Evolutionary conservation across 2,888 invertebrate species (phyloP).

Genomic region (Leistus spinibarbis): DNA sequence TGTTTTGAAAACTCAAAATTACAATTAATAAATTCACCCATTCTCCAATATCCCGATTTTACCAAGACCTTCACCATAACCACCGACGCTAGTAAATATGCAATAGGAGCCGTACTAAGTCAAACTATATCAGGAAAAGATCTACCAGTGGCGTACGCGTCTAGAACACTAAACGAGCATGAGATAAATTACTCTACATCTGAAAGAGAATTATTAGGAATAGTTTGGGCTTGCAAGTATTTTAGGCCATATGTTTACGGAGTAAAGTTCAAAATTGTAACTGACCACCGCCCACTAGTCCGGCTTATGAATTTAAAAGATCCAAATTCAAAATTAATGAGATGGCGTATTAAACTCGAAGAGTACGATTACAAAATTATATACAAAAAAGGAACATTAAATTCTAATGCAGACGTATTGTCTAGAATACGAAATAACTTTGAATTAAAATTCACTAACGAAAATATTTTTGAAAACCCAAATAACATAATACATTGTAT

Average conservation of each 20-base stretch:
- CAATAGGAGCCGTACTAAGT: slow-evolving; percentile 46
- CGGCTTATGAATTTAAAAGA: too few species aligned
- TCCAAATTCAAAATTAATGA: too few species aligned
- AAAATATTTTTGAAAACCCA: slow-evolving; percentile 9
- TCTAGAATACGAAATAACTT: neutral
- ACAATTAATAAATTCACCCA: too few species aligned
- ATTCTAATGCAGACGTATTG: too few species aligned
- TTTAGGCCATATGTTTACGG: slow-evolving; percentile 11
- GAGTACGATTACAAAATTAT: slow-evolving; percentile 13
- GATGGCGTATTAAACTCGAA: too few species aligned
- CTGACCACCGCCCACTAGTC: too few species aligned
- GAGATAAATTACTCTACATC: slow-evolving; percentile 47
- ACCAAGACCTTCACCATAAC: slow-evolving; percentile 45
- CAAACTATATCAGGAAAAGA: slow-evolving; percentile 45
- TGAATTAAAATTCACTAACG: neutral
- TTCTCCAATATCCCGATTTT: slow-evolving; percentile 45
- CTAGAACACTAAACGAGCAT: slow-evolving; percentile 45
- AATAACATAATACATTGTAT: slow-evolving; percentile 18
- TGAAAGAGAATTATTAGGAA: slow-evolving; percentile 47
- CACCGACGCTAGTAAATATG: slow-evolving; percentile 47
- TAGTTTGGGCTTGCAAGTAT: neutral
- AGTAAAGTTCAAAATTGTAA: too few species aligned
- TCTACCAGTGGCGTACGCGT: slow-evolving; percentile 47
- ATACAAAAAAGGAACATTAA: slow-evolving; percentile 10
- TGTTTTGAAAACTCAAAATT: neutral